Percentiles rank a stretch among this genome's conserved stretches.
Evolutionary conservation across 2,888 invertebrate genomes (phyloP).

Genomic region (Dioctria rufipes): DNA sequence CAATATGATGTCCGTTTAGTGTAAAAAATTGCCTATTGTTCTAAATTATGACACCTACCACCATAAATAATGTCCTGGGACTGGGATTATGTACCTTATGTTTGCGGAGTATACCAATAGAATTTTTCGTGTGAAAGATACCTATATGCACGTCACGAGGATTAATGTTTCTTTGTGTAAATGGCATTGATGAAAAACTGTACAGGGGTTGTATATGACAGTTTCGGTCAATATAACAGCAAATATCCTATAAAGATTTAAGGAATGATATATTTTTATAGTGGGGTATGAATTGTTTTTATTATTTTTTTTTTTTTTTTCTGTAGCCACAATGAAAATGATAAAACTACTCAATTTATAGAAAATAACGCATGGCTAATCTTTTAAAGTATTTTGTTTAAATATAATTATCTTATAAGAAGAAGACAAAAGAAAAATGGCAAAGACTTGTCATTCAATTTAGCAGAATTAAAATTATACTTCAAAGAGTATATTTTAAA

Average conservation of each 20-base stretch:
- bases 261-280: slow-evolving; percentile 50
- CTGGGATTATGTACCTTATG: slow-evolving; percentile 48
- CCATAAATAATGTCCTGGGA: slow-evolving; percentile 56
- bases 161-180: slow-evolving; percentile 45
- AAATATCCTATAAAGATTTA: slow-evolving; percentile 14
- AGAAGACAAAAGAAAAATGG: too few species aligned
- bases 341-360: too few species aligned
- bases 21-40: slow-evolving; percentile 59
- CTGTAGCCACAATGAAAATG: too few species aligned
- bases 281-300: neutral
- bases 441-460: too few species aligned
- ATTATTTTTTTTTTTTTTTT: too few species aligned
- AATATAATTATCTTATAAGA: too few species aligned
- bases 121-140: slow-evolving; percentile 22
- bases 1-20: slow-evolving; percentile 59
- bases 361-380: too few species aligned
- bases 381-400: too few species aligned
- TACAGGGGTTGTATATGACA: slow-evolving; percentile 33
- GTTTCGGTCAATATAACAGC: slow-evolving; percentile 34
- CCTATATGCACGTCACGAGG: slow-evolving; percentile 25
- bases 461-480: too few species aligned
- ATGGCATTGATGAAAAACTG: slow-evolving; percentile 41
- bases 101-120: neutral
- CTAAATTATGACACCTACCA: slow-evolving; percentile 57
- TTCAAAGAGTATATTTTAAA: too few species aligned